Evolutionary conservation across 2,888 invertebrate genomes (phyloP).

Genomic region (Stenodema calcarata): DNA sequence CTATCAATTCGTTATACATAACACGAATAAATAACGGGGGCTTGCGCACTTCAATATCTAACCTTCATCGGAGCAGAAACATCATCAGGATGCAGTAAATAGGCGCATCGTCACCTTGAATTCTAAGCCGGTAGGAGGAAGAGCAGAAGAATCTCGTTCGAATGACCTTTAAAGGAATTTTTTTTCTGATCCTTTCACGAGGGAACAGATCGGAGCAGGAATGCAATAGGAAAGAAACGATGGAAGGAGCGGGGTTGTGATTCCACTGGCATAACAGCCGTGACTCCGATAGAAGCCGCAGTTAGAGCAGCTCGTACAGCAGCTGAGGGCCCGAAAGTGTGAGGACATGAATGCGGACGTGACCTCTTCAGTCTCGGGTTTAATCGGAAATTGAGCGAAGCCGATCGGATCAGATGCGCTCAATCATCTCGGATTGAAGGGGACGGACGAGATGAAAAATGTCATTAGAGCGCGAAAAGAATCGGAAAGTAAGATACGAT

Average conservation of each 20-base stretch:
- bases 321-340: not conserved
- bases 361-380: not conserved
- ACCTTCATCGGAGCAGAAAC: not conserved
- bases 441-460: not conserved
- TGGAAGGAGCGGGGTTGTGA: not conserved
- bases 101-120: not conserved
- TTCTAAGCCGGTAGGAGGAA: not conserved
- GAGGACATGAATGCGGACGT: slow-evolving; percentile 5
- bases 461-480: not conserved
- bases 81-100: not conserved
- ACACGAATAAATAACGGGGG: no score
- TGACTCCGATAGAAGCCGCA: not conserved
- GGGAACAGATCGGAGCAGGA: not conserved
- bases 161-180: not conserved
- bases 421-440: slow-evolving; percentile 8
- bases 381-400: slow-evolving; percentile 17
- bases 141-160: not conserved
- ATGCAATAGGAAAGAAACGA: not conserved
- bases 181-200: not conserved
- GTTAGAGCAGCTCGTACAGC: not conserved
- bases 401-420: slow-evolving; percentile 8
- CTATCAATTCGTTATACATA: no score
- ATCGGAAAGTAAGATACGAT: not conserved
- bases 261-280: not conserved
- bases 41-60: no score